Conservation (phyloP, 2,113 vertebrate genomes). For the Madoqua kirkii region DNA sequence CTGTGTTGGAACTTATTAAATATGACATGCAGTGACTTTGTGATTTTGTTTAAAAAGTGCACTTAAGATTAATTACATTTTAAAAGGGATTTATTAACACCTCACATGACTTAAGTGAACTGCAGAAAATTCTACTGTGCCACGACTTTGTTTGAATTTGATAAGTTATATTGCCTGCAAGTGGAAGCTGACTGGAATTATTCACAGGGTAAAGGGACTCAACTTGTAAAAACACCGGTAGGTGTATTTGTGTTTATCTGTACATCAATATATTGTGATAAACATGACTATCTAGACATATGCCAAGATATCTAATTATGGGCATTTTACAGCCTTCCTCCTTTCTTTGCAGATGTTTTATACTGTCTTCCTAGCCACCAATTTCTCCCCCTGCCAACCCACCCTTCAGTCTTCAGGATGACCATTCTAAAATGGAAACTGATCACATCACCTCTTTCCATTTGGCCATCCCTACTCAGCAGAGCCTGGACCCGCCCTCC, state of each 20-base stretch:
- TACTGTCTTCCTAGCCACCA: neutral
- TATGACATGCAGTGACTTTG: neutral
- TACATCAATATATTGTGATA: fast-evolving
- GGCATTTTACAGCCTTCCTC: neutral
- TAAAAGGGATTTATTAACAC: constrained; percentile 34
- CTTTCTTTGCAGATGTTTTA: neutral
- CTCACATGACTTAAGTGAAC: neutral
- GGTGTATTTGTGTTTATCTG: fast-evolving
- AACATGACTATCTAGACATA: neutral
- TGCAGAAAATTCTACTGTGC: neutral
- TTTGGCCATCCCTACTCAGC: neutral
- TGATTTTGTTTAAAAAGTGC: constrained; percentile 1
- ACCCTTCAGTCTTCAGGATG: neutral
- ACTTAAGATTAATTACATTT: constrained; percentile 51
- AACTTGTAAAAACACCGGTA: fast-evolving
- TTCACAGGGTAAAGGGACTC: neutral
- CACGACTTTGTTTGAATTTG: neutral
- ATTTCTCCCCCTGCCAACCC: neutral
- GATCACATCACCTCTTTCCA: neutral
- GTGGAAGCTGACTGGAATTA: no score
- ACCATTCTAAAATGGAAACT: neutral
- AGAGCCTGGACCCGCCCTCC: neutral
- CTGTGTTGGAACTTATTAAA: neutral
- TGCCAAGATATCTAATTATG: fast-evolving
- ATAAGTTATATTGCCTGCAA: fast-evolving